Percentiles rank a stretch among this genome's conserved stretches.
Conservation (phyloP, 2,888 invertebrate genomes). For the Ophion costatus region DNA sequence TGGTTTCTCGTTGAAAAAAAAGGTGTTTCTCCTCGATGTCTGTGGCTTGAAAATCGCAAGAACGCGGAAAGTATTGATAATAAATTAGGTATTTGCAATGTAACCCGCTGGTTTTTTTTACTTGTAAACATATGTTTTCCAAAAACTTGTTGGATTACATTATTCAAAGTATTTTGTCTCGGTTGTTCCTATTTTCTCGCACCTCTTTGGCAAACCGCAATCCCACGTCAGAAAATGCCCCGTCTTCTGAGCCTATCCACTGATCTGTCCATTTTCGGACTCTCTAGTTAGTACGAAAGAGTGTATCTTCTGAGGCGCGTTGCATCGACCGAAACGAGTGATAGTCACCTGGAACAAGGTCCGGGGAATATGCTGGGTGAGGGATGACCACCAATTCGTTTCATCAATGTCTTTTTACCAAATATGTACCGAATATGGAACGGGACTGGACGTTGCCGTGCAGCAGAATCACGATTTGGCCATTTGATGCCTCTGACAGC, state of each 20-base stretch:
- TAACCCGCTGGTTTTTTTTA: too few relatives aligned
- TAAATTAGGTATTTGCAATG: too few relatives aligned
- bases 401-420: not conserved
- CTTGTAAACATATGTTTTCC: too few relatives aligned
- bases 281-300: not conserved
- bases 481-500: too few relatives aligned
- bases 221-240: not conserved
- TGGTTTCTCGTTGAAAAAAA: too few relatives aligned
- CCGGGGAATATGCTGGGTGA: not conserved
- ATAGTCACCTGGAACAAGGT: not conserved
- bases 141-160: not conserved
- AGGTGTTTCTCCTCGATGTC: too few relatives aligned
- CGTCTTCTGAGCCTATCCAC: not conserved
- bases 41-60: too few relatives aligned
- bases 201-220: not conserved
- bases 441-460: too few relatives aligned
- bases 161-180: not conserved
- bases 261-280: not conserved
- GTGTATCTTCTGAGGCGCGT: not conserved
- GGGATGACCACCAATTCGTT: not conserved
- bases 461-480: too few relatives aligned
- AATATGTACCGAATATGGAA: too few relatives aligned
- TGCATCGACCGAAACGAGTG: not conserved
- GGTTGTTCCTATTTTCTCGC: not conserved
- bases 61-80: too few relatives aligned